Percentiles rank a stretch among this genome's conserved stretches.
phyloP scores from a whole-genome alignment of 2,888 invertebrate species.

The Rotaria socialis region DNA sequence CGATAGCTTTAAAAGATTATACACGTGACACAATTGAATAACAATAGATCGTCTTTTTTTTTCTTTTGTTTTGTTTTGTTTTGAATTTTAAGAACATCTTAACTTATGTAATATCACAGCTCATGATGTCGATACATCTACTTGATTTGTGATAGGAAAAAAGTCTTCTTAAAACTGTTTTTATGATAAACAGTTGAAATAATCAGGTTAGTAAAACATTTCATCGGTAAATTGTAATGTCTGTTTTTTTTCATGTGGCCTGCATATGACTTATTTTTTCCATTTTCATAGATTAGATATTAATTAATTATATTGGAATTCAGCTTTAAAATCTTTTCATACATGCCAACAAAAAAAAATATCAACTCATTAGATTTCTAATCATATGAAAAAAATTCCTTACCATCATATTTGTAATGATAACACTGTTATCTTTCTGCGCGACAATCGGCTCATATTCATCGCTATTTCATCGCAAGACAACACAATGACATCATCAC shows the following conservation, averaged over 20 bases:
- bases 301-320: background rate
- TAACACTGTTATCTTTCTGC: background rate
- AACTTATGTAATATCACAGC: no score
- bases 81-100: no score
- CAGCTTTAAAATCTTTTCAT: background rate
- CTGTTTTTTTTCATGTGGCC: no score
- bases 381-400: slow-evolving; percentile 18
- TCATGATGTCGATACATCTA: no score
- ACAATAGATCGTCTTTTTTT: background rate
- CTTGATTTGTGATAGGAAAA: no score
- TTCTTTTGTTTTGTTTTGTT: no score
- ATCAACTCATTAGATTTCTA: slow-evolving; percentile 21
- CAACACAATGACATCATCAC: slow-evolving; percentile 9
- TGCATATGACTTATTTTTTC: no score
- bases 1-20: background rate
- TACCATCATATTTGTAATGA: background rate
- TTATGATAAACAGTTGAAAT: no score
- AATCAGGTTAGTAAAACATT: no score
- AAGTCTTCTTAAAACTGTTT: no score
- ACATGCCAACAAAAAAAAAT: background rate
- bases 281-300: no score
- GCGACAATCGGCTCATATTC: slow-evolving; percentile 23
- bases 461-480: background rate
- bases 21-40: background rate
- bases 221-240: no score